Base-by-base conservation (phyloP, 2,888 invertebrate genomes). In the Chrysotoxum bicinctum region DNA sequence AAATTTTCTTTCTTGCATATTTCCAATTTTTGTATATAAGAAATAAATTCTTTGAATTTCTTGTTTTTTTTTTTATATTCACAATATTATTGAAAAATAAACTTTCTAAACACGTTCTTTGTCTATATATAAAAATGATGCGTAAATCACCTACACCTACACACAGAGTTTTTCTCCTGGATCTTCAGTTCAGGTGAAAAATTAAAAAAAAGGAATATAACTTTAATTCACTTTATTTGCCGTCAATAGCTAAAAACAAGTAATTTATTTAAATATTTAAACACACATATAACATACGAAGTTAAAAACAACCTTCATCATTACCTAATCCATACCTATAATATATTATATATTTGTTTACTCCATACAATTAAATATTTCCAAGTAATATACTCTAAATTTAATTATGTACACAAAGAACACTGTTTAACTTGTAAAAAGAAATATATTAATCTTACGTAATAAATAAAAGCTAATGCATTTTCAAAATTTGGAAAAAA, bases 201-300 rank as follows among this genome's bases (percentile, higher is more conserved):
- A 10, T 10, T 3, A 56, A 14, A 56, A 72, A 32, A 40, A 23
- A 30, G 2, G 16, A 3, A 26, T 19, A 14, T 19, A 79, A 43
- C 37, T 56, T 72, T 72, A 45, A 66, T 82, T 48, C n/a, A 50
- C 23, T 81, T 77, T 78, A 73, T 73, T 78, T 78, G 70, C 72
- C 45, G 10, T 75, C 72, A 77, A 50, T 64, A 83, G 40, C 56
- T 26, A 26, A 54, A 73, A 68, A 74, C 68, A 70, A 37, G 54
- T 70, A 70, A 64, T 75, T 81, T 66, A 35, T 50, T 66, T 50
- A 64, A 78, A 78, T 64, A 73, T 68, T 73, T 60, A 62, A 82
- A 77, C 60, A 78, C 69, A 83, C 69, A 78, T 45, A 48, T 66
- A 83, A 83, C 78, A 83, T 62, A 73, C 77, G 60, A 77, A 58